These are phyloP conservation scores for Clinocottus analis DNA, from an alignment of 2,113 vertebrate species.

Conservation along the genomic window DNA sequence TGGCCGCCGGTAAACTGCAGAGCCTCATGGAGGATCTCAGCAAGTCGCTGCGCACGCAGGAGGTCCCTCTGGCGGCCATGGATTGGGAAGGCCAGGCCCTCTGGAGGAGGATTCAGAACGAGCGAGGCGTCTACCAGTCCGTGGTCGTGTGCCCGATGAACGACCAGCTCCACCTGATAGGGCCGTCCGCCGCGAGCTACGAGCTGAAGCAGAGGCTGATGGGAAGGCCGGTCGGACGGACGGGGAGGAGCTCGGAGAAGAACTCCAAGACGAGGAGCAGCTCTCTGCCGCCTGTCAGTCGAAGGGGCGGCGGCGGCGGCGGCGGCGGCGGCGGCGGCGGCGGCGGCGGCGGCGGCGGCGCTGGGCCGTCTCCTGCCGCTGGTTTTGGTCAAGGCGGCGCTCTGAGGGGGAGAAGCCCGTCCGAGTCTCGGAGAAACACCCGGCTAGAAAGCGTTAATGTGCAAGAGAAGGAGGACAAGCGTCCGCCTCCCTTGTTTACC, in stretches of 20 bases:
- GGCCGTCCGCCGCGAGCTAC: constrained; percentile 61
- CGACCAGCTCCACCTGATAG: constrained; percentile 66
- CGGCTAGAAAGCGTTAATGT: not conserved
- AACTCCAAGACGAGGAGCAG: constrained; percentile 38
- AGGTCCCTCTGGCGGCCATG: constrained; percentile 51
- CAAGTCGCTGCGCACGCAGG: constrained; percentile 56
- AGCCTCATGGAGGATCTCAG: constrained; percentile 24
- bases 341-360: not conserved
- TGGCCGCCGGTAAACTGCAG: constrained; percentile 13
- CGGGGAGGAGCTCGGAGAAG: not conserved
- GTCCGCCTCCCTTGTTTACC: not conserved
- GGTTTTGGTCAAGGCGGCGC: rapidly evolving
- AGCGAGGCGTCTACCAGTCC: not conserved
- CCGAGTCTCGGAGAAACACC: not conserved
- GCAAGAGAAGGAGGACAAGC: not conserved
- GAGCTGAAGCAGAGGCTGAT: constrained; percentile 65
- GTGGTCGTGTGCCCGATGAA: constrained; percentile 42
- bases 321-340: rapidly evolving
- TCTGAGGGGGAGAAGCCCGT: rapidly evolving
- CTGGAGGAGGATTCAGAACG: rapidly evolving
- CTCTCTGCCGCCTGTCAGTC: constrained; percentile 49
- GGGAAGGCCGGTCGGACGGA: rapidly evolving
- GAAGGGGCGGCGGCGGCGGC: not conserved
- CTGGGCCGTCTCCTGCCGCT: not conserved
- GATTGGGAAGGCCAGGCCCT: not conserved